Conservation (phyloP, 2,113 vertebrate species). For the Malurus melanocephalus region DNA sequence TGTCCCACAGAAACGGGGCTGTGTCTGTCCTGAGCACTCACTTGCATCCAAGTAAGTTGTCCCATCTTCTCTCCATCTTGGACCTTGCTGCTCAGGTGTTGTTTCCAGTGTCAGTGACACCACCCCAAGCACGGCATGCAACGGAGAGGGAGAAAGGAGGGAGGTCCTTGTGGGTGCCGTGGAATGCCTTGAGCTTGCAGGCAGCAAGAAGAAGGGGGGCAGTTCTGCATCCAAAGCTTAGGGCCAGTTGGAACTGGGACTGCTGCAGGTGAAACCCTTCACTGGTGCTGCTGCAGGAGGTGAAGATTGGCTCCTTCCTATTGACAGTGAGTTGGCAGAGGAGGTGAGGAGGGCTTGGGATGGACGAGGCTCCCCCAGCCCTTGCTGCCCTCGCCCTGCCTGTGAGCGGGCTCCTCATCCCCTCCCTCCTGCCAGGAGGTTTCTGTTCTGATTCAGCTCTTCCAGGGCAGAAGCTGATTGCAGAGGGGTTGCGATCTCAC, state of each 20-base stretch:
- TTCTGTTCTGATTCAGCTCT: slow-evolving; percentile 64
- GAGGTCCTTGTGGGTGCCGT: neutral
- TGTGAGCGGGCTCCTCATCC: neutral
- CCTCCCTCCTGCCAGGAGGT: slow-evolving; percentile 13
- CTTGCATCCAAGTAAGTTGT: neutral
- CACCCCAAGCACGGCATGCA: neutral
- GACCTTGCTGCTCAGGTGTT: neutral
- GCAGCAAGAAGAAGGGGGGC: neutral
- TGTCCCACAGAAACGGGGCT: accelerated
- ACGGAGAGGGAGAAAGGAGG: neutral
- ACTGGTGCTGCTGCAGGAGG: accelerated
- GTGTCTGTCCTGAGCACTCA: neutral
- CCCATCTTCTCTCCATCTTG: neutral
- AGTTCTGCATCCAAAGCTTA: neutral
- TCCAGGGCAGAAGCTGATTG: slow-evolving; percentile 45
- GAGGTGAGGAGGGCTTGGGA: neutral
- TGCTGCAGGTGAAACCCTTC: neutral
- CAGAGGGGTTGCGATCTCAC: slow-evolving; percentile 30
- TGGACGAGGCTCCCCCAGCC: accelerated
- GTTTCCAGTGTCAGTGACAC: neutral
- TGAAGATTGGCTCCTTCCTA: neutral
- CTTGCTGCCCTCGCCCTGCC: accelerated
- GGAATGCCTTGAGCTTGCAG: accelerated
- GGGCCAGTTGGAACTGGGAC: neutral
- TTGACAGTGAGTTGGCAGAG: neutral